These are phyloP conservation scores for Callyntrura sp. DNA, from an alignment of 2,888 invertebrate genomes.

Conservation along the genomic window DNA sequence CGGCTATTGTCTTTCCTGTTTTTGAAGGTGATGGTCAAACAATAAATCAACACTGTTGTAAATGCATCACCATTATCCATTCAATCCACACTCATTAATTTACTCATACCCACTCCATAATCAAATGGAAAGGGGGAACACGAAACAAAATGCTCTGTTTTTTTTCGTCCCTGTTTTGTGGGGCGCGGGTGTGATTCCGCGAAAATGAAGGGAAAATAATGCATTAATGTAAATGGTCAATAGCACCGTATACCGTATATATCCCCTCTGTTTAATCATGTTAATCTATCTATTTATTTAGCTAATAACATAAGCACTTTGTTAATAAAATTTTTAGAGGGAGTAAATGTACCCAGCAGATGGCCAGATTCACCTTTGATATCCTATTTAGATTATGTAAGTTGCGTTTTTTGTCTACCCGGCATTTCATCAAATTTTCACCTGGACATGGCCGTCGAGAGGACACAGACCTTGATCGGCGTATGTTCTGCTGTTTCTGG, in stretches of 20 bases:
- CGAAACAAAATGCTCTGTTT: background rate
- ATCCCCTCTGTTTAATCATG: conserved; percentile 3
- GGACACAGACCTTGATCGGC: conserved; percentile 16
- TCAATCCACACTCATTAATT: conserved; percentile 38
- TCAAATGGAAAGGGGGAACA: background rate
- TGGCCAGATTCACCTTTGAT: background rate
- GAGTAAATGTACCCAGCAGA: background rate
- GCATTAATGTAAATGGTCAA: background rate
- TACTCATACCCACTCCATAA: background rate
- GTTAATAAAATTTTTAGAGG: background rate
- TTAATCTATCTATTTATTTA: conserved; percentile 47
- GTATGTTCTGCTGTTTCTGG: background rate
- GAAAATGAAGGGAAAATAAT: background rate
- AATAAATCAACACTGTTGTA: conserved; percentile 66
- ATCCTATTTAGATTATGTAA: background rate
- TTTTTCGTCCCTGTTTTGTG: background rate
- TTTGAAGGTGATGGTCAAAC: conserved; percentile 42
- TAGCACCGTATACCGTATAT: background rate
- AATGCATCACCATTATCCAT: conserved; percentile 7
- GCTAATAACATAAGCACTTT: conserved; percentile 24
- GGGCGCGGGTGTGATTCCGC: background rate
- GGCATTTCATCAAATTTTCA: conserved; percentile 36
- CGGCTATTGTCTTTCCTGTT: background rate
- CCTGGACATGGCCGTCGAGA: background rate
- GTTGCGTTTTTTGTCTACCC: background rate